These are phyloP conservation scores for Pangasius mekongensis DNA, from an alignment of 2,797 vertebrate species.

Conservation along the genomic window DNA sequence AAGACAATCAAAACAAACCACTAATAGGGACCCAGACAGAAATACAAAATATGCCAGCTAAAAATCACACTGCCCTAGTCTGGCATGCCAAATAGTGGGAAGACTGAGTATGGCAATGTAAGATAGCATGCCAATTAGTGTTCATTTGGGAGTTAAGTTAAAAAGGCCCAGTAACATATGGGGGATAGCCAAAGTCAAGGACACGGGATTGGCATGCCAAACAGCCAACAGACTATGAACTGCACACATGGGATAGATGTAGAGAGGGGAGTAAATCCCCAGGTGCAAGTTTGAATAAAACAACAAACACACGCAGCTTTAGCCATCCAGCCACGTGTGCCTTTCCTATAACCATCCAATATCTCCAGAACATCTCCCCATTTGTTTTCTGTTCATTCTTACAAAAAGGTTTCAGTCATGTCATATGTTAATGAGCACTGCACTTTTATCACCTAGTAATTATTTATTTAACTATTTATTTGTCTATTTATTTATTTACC, in stretches of 20 bases:
- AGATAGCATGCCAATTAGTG: slow-evolving; percentile 23
- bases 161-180: slow-evolving; percentile 25
- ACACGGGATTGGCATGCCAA: slow-evolving; percentile 17
- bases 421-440: slow-evolving; percentile 56
- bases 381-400: slow-evolving; percentile 44
- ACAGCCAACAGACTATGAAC: not conserved
- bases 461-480: slow-evolving; percentile 59
- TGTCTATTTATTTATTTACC: slow-evolving; percentile 43
- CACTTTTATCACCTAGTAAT: slow-evolving; percentile 64
- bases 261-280: not conserved
- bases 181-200: not conserved
- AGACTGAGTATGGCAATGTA: not conserved
- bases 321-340: slow-evolving; percentile 81
- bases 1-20: slow-evolving; percentile 42
- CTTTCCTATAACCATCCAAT: slow-evolving; percentile 65
- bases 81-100: slow-evolving; percentile 27
- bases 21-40: slow-evolving; percentile 1
- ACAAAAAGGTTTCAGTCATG: not conserved
- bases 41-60: slow-evolving; percentile 24
- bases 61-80: slow-evolving; percentile 15
- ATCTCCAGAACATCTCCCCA: slow-evolving; percentile 18
- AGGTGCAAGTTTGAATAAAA: slow-evolving; percentile 5
- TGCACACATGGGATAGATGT: not conserved
- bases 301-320: slow-evolving; percentile 66
- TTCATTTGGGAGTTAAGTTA: slow-evolving; percentile 17